Evolutionary conservation across 2,888 invertebrate species (phyloP), one percentile per base, ranked within the genome.

Genomic region (Pinctada fucata): DNA sequence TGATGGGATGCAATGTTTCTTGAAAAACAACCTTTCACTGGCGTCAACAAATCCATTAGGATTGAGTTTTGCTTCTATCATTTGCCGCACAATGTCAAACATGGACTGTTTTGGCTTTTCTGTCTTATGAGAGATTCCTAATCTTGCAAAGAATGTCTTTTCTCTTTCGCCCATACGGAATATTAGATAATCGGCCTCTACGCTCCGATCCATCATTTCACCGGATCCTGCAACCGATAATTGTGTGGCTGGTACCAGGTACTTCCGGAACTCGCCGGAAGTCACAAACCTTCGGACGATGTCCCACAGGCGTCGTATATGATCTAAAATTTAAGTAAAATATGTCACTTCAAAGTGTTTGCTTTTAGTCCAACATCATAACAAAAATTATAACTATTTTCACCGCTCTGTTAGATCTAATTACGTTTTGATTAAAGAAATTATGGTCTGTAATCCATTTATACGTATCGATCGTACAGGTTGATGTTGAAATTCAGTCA

Each of bases 151-250:
- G 50, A 74, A 74, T 8, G 74, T 74, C 51, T 74, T 74, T 8
- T 74, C 74, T 8, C 74, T 48, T 66, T 74, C 74, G 48, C 74
- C 74, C 74, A 74, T 74, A 31, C 45, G 48, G 66, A 74, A 74
- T 48, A 74, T 63, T 10, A 74, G 58, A n/a, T 50, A 66, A 50
- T 74, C 74, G 8, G 74, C 74, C 3, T 74, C 74, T 49, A 8
- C 74, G 1, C 49, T 49, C n/a, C 74, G 47, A n/a, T 74, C 74
- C 50, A 65, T 65, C 31, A 16, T 31, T 47, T 45, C 31, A 4
- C 6, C 3, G 2, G 47, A 5, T 13, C 13, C 58, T 31, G 31
- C 31, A 31, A 31, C 31, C 31, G 31, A 31, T 5, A 5, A 4
- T 4, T 4, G 5, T 2, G n/a, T 31, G 8, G 8, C 2, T 3